Base-by-base conservation (phyloP, 2,797 vertebrate species). In the Thripadectes ignobilis region DNA sequence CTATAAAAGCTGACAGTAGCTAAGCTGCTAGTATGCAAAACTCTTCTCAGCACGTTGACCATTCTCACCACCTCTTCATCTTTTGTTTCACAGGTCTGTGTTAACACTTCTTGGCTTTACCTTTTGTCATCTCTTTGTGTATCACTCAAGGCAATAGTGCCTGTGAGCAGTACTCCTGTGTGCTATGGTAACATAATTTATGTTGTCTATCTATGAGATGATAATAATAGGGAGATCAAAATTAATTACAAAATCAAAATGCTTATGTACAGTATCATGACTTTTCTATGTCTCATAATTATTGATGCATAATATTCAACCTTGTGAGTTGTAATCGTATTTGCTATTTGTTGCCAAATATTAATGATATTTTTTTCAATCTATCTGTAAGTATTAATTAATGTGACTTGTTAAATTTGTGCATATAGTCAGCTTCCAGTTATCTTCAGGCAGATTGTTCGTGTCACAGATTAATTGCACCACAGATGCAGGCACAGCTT, bases 401-500 rank as follows among this genome's bases (percentile, higher is more conserved):
- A 81, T 41, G 16, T 29, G 80, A 92, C 55, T 36, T 88, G 76
- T 75, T 90, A 86, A 84, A 93, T 89, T 93, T 88, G 48, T 88
- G 84, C 58, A 48, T 90, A 58, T 51, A 93, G 41, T 81, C 92
- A 90, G 23, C 14, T 81, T 86, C 72, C 69, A 90, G 88, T 93
- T 88, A 94, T 90, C 32, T 92, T 65, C 68, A 74, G 94, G 68
- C 94, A 96, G 96, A 94, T 80, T 96, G 89, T 92, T 95, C 7
- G 0, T 95, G 88, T 93, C 96, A 96, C 68, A 88, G 93, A 93
- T 91, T 93, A 96, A 95, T 68, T 94, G 85, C 79, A 95, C 68
- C 65, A 61, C 95, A 95, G 88, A 96, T 92, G 95, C 79, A 83
- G 75, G 66, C 94, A 80, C 89, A 96, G 94, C 91, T 96, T 96